These are phyloP conservation scores for Halcyon smyrnensis DNA, from an alignment of 2,797 vertebrate genomes.

Conservation along the genomic window DNA sequence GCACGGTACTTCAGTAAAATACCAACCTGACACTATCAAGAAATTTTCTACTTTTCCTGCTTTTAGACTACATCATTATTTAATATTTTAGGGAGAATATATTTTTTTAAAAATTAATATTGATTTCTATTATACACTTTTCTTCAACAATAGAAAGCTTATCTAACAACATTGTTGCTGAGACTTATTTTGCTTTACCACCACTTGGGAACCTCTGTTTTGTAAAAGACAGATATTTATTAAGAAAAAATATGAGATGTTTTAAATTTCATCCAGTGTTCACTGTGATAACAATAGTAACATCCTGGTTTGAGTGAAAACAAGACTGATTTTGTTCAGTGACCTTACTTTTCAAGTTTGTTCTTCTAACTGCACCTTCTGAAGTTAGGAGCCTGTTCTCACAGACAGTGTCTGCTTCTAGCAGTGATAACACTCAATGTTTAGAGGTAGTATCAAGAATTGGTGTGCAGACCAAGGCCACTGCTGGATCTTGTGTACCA, in stretches of 20 bases:
- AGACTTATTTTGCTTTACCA: neutral
- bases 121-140: neutral
- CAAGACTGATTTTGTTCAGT: too few species aligned
- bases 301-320: too few species aligned
- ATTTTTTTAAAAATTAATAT: neutral
- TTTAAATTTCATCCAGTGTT: neutral
- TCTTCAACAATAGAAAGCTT: neutral
- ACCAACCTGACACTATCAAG: neutral
- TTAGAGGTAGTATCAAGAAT: too few species aligned
- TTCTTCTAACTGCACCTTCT: too few species aligned
- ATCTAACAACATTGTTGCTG: neutral
- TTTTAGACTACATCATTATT: neutral
- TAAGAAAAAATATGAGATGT: neutral
- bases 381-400: too few species aligned
- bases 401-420: too few species aligned
- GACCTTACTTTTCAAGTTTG: too few species aligned
- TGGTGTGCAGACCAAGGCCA: too few species aligned
- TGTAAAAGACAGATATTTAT: neutral
- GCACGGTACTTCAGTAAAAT: neutral
- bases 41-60: neutral
- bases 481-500: too few species aligned
- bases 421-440: too few species aligned
- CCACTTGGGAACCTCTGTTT: neutral
- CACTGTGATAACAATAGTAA: neutral
- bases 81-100: neutral